A percentile compares a stretch with the other conserved stretches of the same genome.
These are phyloP conservation scores for Hylyphantes graminicola DNA, from an alignment of 1,140 invertebrate genomes.

Conservation along the genomic window DNA sequence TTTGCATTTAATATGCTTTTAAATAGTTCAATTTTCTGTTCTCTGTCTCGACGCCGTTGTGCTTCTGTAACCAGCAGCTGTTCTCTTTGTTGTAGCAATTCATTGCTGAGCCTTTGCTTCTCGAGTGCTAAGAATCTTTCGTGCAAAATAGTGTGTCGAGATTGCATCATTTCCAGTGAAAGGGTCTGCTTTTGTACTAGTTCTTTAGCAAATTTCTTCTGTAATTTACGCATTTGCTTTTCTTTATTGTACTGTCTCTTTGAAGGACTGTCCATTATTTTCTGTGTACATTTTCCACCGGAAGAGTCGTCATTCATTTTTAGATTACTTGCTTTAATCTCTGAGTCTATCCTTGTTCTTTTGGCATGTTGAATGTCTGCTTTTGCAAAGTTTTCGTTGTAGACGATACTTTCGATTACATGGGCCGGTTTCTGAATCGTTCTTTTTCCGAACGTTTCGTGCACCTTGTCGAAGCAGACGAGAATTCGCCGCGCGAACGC, in stretches of 20 bases:
- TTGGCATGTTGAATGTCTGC: background rate
- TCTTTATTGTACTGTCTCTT: background rate
- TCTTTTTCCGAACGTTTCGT: conserved; percentile 53
- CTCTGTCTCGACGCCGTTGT: background rate
- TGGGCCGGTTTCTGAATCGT: conserved; percentile 21
- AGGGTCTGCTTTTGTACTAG: background rate
- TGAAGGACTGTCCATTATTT: background rate
- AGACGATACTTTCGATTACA: conserved; percentile 36
- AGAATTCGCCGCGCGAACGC: conserved; percentile 49
- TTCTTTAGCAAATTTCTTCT: background rate
- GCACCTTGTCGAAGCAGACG: conserved; percentile 52
- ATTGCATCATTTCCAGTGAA: background rate
- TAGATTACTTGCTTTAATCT: background rate
- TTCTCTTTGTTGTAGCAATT: background rate
- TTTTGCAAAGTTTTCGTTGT: conserved; percentile 29
- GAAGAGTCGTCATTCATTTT: no score
- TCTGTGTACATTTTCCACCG: background rate
- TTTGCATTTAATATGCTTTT: background rate
- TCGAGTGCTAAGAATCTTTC: conserved; percentile 10
- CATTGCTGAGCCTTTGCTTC: conserved; percentile 6
- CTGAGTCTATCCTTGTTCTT: background rate
- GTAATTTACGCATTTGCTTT: background rate
- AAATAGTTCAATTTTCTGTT: conserved; percentile 32
- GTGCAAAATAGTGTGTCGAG: background rate
- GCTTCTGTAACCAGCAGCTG: conserved; percentile 1